Percentiles rank a stretch among this genome's conserved stretches.
Evolutionary conservation across 1,140 invertebrate genomes (phyloP).

Genomic region (Mesaphorura yosii): DNA sequence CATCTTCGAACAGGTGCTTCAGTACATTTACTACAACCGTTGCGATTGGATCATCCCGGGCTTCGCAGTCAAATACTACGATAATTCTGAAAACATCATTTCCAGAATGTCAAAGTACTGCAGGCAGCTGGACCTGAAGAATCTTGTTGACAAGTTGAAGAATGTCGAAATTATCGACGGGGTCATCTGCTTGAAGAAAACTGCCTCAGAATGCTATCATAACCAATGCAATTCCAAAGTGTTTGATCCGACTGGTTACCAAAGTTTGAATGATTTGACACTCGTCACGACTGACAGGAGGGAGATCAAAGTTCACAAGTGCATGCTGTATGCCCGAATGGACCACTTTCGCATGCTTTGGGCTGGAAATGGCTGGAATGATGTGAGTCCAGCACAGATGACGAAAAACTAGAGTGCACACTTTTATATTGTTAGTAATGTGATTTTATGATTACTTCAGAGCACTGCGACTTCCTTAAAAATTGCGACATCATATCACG

Average conservation of each 20-base stretch:
- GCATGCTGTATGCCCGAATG: constrained; percentile 53
- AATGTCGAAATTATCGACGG: constrained; percentile 11
- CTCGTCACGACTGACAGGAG: constrained; percentile 47
- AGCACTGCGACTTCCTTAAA: not conserved
- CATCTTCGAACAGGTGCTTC: constrained; percentile 51
- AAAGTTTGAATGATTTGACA: constrained; percentile 48
- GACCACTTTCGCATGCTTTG: constrained; percentile 64
- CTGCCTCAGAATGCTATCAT: not conserved
- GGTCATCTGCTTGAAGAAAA: constrained; percentile 11
- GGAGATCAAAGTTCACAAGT: constrained; percentile 55
- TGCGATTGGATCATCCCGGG: constrained; percentile 49
- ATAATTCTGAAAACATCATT: constrained; percentile 32
- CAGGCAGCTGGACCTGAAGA: constrained; percentile 37
- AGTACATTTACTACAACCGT: constrained; percentile 52
- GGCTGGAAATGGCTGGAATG: constrained; percentile 55
- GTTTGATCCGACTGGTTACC: not conserved
- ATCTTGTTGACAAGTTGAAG: constrained; percentile 35
- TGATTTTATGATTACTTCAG: not conserved
- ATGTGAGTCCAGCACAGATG: constrained; percentile 39
- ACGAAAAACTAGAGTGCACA: not conserved
- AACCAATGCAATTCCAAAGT: not conserved
- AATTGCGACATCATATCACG: not conserved
- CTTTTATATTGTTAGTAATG: not conserved
- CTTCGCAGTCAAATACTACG: constrained; percentile 31
- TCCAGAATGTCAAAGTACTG: constrained; percentile 44